A percentile compares a stretch with the other conserved stretches of the same genome.
Conservation (phyloP, 2,888 invertebrate species). For the Pandemis corylana region DNA sequence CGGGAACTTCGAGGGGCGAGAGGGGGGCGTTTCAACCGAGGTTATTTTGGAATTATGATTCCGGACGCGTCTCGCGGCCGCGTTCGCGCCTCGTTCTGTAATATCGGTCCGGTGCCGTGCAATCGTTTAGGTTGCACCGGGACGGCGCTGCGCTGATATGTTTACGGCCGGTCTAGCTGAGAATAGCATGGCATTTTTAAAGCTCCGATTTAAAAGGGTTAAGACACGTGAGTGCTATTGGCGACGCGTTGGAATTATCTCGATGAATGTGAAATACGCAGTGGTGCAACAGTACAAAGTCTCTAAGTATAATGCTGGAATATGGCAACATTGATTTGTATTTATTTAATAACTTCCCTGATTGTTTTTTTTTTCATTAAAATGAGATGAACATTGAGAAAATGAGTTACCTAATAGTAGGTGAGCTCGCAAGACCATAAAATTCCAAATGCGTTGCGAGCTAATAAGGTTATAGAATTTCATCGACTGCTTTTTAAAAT, state of each 20-base stretch:
- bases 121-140: conserved; percentile 57
- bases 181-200: conserved; percentile 27
- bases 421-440: no score
- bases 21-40: conserved; percentile 66
- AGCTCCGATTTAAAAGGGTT: conserved; percentile 27
- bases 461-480: no score
- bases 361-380: no score
- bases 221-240: not conserved
- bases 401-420: no score
- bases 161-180: conserved; percentile 45
- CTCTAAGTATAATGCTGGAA: no score
- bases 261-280: not conserved
- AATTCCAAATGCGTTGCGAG: no score
- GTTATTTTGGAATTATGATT: conserved; percentile 85
- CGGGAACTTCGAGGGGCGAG: conserved; percentile 61
- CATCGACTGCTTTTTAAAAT: no score
- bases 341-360: no score
- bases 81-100: conserved; percentile 82
- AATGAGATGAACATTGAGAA: no score
- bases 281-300: no score
- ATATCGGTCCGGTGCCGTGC: conserved; percentile 68
- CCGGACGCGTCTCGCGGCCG: conserved; percentile 80
- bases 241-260: conserved; percentile 6
- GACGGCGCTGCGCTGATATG: conserved; percentile 48
- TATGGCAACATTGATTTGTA: no score